Evolutionary conservation across 2,888 invertebrate species (phyloP), one percentile per base, ranked within the genome.

Genomic region (Deroplatys truncata): DNA sequence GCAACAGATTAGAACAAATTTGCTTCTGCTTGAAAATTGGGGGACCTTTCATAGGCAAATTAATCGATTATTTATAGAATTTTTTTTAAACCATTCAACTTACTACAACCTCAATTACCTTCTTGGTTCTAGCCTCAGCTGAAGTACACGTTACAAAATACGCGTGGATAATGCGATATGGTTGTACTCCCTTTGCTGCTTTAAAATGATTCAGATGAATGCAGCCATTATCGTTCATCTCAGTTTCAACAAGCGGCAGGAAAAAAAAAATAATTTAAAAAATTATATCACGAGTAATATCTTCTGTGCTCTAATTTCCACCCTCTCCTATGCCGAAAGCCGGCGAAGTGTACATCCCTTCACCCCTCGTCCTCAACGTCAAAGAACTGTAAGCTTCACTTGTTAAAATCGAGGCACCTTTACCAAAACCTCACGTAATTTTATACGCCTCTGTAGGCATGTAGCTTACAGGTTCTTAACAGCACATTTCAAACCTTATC

Each of bases 61-160:
- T 43, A 43, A 43, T 13, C 13, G 7, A 43, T 43, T 43, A 7
- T 0, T 8, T 8, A 35, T 8, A 7, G 7, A 0, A 10, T 43
- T 31, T 29, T 29, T 82, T 83, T 83, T 83, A 10, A 43, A n/a
- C 16, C 20, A 72, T 72, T 25, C 16, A 4, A 72, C 5, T 4
- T 20, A 72, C 56, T 20, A 4, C 56, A 72, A 4, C 56, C 20
- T 72, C 20, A 16, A 25, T 31, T 93, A 98, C 98, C 97, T 98
- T 98, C 92, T 97, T 96, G 93, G 96, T 96, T 92, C 97, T 95
- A 91, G 97, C 97, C 94, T 97, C 97, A 92, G 95, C 95, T 91
- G 97, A 96, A 89, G 97, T 96, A 93, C 97, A 97, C 91, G 97
- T 96, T 90, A 98, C 97, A 94, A 98, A 98, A 94, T 97, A 97